Evolutionary conservation across 1,140 invertebrate genomes (phyloP), one percentile per base, ranked within the genome.

Genomic region (Philopotamus ludificatus): DNA sequence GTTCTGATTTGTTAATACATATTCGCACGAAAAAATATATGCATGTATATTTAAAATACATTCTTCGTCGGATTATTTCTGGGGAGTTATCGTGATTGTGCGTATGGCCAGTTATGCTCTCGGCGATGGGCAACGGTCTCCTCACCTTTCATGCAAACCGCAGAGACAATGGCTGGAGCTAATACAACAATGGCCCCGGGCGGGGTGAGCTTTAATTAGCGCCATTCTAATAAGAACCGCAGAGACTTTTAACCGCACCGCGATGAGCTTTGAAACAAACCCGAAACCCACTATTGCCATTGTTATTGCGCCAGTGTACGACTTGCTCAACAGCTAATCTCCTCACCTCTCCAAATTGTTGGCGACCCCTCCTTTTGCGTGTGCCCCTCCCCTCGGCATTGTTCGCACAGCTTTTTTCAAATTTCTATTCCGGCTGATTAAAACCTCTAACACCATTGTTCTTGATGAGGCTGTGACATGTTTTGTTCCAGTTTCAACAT

Each of bases 141-240:
- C 44, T 47, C 15, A 47, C 44, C 44, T 47, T 47, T 47, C 44
- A 47, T 47, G 18, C 8, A 47, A 39, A 57, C 55, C 55, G 20
- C 55, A 45, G 47, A 63, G 28, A 63, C 60, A 63, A 63, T 63
- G 47, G 25, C 47, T 25, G 22, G 18, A 16, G 50, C 47, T 25
- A 53, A 63, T 53, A 53, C 20, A 63, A 63, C 60, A 63, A 63
- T 63, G 49, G 60, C 25, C 3, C 12, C 8, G 45, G 53, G 47
- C 28, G 47, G 50, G 62, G 62, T 55, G 62, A 20, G 51, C 51
- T 64, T 64, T 64, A 64, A 64, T 64, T 64, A 64, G 62, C 50
- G 50, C 51, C 50, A 39, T 62, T 62, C 60, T 28, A 49, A 50
- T 25, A 50, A 50, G 59, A 26, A 28, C 41, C 42, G 42, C 59